These are phyloP conservation scores for Sparus aurata DNA, from an alignment of 2,797 vertebrate genomes.

Conservation along the genomic window DNA sequence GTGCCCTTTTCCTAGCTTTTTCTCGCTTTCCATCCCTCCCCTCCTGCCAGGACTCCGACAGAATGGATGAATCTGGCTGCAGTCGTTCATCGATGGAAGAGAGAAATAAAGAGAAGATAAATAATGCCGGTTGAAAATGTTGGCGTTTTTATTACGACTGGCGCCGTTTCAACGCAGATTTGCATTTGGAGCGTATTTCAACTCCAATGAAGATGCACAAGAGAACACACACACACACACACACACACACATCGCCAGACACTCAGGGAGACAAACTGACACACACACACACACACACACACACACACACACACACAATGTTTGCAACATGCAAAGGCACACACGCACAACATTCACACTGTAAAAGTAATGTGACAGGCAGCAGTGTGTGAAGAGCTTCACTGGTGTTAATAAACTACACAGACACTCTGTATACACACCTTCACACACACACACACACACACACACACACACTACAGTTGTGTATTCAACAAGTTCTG, in stretches of 20 bases:
- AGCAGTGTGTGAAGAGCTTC: conserved; percentile 25
- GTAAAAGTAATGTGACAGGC: conserved; percentile 24
- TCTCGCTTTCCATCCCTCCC: conserved; percentile 29
- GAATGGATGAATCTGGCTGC: conserved; percentile 47
- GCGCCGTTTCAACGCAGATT: conserved; percentile 46
- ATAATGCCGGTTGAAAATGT: conserved; percentile 29
- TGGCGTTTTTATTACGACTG: conserved; percentile 50
- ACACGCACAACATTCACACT: not conserved
- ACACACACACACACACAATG: not conserved
- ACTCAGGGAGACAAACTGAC: conserved; percentile 3
- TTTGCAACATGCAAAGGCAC: not conserved
- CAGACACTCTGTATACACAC: conserved; percentile 1
- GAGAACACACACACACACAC: not conserved
- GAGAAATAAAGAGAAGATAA: conserved; percentile 56
- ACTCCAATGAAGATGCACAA: conserved; percentile 53
- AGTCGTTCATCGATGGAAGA: conserved; percentile 41
- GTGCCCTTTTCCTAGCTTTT: conserved; percentile 41
- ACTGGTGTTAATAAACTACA: conserved; percentile 35
- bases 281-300: not conserved
- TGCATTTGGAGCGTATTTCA: conserved; percentile 59
- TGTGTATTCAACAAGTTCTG: conserved; percentile 12
- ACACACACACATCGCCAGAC: conserved; percentile 7
- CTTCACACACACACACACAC: conserved; percentile 11
- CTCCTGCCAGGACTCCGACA: conserved; percentile 36
- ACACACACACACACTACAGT: conserved; percentile 17